Evolutionary conservation across 2,888 invertebrate genomes (phyloP), one percentile per base, ranked within the genome.

Genomic region (Esperia sulphurella): DNA sequence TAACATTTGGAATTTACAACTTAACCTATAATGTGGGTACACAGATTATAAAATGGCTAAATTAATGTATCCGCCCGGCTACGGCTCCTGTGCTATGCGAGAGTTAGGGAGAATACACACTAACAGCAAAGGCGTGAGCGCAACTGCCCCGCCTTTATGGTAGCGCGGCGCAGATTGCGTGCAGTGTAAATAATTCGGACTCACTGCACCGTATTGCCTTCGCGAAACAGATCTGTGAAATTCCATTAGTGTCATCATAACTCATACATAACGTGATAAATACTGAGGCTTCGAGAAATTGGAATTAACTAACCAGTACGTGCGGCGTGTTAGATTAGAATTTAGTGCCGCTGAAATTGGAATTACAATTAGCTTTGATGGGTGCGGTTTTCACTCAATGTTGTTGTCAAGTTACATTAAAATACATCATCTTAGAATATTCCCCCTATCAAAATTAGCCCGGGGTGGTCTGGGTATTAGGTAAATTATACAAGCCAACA

Each of bases 11-110:
- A 42, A 33, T 41, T 33, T 33, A 43, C 43, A 33, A 33, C 33
- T 43, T 29, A n/a, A 12, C 14, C 14, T 29, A 30, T 41, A 30
- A 29, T 10, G 41, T 13, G 4, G 9, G 14, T 39, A 39, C 14
- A 39, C 39, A 39, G 39, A 39, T 39, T 45, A 45, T 45, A 45
- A 45, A 45, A 38, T 14, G 40, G 13, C 33, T 41, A 40, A 46
- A 46, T 46, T 46, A 46, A 46, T 46, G 46, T 29, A 49, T 51
- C 50, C 48, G 42, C 41, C 49, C 21, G 40, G 9, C 21, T 3
- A 21, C 13, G 3, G 13, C 8, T 13, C 38, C 5, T 35, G 35
- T 3, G 8, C 6, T 38, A 6, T 38, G n/a, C 14, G 13, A 13
- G 8, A 4, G 14, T 39, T 8, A 39, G 14, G 39, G n/a, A 3